Evolutionary conservation across 2,888 invertebrate genomes (phyloP).

Genomic region (Mesoligia furuncula): DNA sequence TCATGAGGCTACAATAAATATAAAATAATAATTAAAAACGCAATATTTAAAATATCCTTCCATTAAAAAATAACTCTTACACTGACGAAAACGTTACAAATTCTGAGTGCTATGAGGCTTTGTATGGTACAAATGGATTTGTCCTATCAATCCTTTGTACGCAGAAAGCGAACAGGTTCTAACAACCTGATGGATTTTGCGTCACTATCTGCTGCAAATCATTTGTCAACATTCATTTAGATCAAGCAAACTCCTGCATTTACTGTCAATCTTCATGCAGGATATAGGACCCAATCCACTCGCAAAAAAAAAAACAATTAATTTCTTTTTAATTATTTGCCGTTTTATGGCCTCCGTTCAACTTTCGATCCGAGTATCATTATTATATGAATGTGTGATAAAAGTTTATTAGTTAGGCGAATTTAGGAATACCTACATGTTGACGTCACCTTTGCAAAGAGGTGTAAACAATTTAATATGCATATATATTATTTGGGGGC

Average conservation of each 20-base stretch:
- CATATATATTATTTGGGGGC: conserved; percentile 7
- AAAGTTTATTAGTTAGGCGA: conserved; percentile 49
- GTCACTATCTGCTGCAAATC: background rate
- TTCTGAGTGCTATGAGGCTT: background rate
- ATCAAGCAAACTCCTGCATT: conserved; percentile 18
- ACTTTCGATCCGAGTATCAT: conserved; percentile 28
- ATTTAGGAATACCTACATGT: conserved; percentile 42
- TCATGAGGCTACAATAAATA: background rate
- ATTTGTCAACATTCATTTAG: conserved; percentile 29
- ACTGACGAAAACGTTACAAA: background rate
- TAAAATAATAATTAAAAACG: background rate
- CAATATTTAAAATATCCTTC: background rate
- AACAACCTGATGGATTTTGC: background rate
- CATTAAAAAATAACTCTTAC: background rate
- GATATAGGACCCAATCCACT: conserved; percentile 28
- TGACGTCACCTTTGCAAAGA: conserved; percentile 43
- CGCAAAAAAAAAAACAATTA: background rate
- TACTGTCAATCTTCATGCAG: conserved; percentile 31
- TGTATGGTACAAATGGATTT: background rate
- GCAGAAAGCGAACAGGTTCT: background rate
- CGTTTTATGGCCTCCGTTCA: background rate
- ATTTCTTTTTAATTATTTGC: conserved; percentile 4
- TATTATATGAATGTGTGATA: conserved; percentile 38
- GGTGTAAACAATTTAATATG: conserved; percentile 29
- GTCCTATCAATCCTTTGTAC: conserved; percentile 1